Evolutionary conservation across 2,113 vertebrate genomes (phyloP), one percentile per base, ranked within the genome.

Genomic region (Seriola aureovittata): DNA sequence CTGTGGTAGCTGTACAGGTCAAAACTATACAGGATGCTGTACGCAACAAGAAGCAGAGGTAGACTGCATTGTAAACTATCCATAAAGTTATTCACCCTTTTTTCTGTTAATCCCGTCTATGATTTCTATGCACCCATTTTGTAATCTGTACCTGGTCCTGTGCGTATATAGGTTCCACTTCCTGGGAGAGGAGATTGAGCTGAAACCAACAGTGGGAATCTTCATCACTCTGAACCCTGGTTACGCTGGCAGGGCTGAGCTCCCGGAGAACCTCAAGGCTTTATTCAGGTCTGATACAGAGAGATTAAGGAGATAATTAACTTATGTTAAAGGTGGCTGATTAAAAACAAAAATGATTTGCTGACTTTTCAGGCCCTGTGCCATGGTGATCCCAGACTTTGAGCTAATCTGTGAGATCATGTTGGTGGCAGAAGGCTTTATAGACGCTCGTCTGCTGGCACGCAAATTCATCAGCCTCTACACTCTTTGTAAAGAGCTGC

Each of bases 381-480:
- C 93, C 38, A 93, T 92, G 92, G 93, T 96, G 70, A 96, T 97
- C 90, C 96, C 95, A 68, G 94, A 96, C 85, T 96, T 95, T 57
- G 93, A 96, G 85, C 85, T 96, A 54, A 96, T 97, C 25, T 96
- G 95, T 93, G 96, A 96, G 93, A 95, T 95, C 82, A 93, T 90
- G 90, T 82, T 96, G 91, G 93, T 95, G 40, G 95, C 93, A 17
- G 96, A 96, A 85, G 92, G 95, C 57, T 95, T 94, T 69, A 88
- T 96, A 72, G 95, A 96, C 65, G 96, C 94, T 40, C 93, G 95
- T 21, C 91, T 95, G 81, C 80, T 95, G 36, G 90, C 94, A 21
- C 95, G 93, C 86, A 97, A 97, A 75, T 96, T 96, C 80, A 96
- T 96, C 71, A 96, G 91, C 84, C 92, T 96, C 71, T 96, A 95